These are phyloP conservation scores for Prionailurus bengalensis DNA, from an alignment of 2,113 vertebrate species.

Conservation along the genomic window DNA sequence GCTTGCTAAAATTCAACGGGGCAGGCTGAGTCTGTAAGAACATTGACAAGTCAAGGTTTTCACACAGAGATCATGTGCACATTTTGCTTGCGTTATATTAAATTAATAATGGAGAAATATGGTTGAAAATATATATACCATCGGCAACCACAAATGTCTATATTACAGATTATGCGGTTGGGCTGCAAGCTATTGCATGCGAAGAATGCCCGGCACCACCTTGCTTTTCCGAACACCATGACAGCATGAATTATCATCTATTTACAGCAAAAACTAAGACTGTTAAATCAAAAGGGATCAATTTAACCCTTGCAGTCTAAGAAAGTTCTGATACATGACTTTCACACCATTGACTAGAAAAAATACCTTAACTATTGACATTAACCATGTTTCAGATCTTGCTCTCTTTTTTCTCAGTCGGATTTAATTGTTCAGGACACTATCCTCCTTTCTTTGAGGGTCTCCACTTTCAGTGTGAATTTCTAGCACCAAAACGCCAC, in stretches of 20 bases:
- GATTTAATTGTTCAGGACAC: not conserved
- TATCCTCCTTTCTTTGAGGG: not conserved
- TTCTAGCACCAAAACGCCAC: not conserved
- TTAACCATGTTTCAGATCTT: not conserved
- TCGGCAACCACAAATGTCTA: conserved; percentile 71
- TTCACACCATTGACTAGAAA: not conserved
- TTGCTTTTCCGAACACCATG: conserved; percentile 39
- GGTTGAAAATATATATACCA: conserved; percentile 64
- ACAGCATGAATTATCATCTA: conserved; percentile 63
- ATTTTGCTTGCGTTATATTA: conserved; percentile 75
- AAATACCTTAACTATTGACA: not conserved
- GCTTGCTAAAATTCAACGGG: conserved; percentile 60
- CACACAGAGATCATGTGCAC: conserved; percentile 74
- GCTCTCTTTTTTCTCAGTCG: not conserved
- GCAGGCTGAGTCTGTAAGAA: conserved; percentile 11
- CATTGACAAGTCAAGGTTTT: conserved; percentile 53
- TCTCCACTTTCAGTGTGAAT: not conserved
- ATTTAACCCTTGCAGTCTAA: conserved; percentile 14
- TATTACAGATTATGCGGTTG: conserved; percentile 62
- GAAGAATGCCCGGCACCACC: conserved; percentile 62
- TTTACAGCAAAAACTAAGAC: conserved; percentile 55
- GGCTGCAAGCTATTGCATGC: conserved; percentile 60
- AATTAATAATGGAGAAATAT: conserved; percentile 79
- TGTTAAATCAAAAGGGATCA: not conserved
- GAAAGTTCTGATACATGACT: not conserved